Conservation (phyloP, 2,113 vertebrate species). For the Mesocricetus auratus region DNA sequence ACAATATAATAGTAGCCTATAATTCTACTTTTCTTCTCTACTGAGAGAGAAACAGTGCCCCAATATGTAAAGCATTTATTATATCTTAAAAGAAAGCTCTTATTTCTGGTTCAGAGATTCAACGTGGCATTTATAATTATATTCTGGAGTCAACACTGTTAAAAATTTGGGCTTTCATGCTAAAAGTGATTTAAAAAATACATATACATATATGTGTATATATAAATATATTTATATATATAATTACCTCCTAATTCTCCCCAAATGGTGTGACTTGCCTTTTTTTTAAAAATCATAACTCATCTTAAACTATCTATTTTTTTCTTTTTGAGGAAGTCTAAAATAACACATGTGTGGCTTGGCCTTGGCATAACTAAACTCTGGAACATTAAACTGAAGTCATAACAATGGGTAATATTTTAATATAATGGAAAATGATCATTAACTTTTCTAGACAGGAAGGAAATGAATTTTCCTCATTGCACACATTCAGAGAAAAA, state of each 20-base stretch:
- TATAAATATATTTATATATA: too few relatives aligned
- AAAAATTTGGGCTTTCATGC: conserved; percentile 63
- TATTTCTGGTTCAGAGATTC: conserved; percentile 74
- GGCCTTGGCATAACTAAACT: conserved; percentile 47
- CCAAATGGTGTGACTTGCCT: conserved; percentile 67
- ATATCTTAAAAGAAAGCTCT: conserved; percentile 68
- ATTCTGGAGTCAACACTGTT: conserved; percentile 72
- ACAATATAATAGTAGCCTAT: conserved; percentile 37
- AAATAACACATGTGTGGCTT: conserved; percentile 51
- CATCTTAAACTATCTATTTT: conserved; percentile 57
- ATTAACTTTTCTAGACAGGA: conserved; percentile 78
- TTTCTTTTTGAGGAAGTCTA: conserved; percentile 53
- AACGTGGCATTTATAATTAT: conserved; percentile 75
- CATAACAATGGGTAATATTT: conserved; percentile 81
- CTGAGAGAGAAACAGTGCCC: conserved; percentile 51
- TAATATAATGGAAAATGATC: conserved; percentile 81
- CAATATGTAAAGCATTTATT: conserved; percentile 65
- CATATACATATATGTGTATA: conserved; percentile 30
- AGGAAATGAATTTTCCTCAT: conserved; percentile 79
- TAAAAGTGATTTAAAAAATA: conserved; percentile 65
- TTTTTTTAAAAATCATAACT: conserved; percentile 40
- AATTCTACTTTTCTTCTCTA: conserved; percentile 11
- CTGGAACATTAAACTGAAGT: conserved; percentile 63
- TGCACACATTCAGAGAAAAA: conserved; percentile 71
- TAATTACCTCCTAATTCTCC: conserved; percentile 75